Evolutionary conservation across 2,113 vertebrate genomes (phyloP).

Genomic region (Solenodon paradoxus): DNA sequence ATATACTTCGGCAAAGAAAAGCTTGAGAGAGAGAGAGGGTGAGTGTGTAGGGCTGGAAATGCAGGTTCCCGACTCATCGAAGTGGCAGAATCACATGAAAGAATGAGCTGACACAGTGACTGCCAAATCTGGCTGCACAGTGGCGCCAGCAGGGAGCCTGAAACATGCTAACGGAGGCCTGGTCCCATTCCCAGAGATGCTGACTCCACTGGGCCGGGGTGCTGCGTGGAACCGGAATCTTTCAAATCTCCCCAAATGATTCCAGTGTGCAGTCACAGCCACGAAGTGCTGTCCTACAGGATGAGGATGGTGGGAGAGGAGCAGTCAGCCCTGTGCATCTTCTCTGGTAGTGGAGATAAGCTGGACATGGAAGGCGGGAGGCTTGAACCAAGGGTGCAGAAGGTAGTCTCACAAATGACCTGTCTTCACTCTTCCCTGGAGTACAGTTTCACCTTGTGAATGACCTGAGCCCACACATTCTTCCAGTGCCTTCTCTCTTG

Average conservation of each 20-base stretch:
- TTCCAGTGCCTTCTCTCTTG: neutral
- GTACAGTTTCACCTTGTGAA: neutral
- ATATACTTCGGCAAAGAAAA: neutral
- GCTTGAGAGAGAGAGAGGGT: neutral
- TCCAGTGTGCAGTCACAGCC: neutral
- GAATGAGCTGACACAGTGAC: neutral
- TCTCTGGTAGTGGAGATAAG: neutral
- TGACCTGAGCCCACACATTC: neutral
- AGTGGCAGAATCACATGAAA: neutral
- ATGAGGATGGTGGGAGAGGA: neutral
- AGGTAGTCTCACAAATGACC: neutral
- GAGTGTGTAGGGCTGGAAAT: rapidly evolving
- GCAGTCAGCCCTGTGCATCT: neutral
- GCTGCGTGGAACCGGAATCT: neutral
- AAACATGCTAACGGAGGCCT: neutral
- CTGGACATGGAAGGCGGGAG: neutral
- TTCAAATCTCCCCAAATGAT: neutral
- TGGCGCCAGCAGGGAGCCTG: neutral
- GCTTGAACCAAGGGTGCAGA: neutral
- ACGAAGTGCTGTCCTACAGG: neutral
- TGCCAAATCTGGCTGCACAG: neutral
- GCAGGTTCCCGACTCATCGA: neutral
- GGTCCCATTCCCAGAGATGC: neutral
- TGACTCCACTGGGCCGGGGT: neutral
- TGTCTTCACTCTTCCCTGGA: neutral